Conservation (phyloP, 1,140 invertebrate genomes). For the Berghia stephanieae region DNA sequence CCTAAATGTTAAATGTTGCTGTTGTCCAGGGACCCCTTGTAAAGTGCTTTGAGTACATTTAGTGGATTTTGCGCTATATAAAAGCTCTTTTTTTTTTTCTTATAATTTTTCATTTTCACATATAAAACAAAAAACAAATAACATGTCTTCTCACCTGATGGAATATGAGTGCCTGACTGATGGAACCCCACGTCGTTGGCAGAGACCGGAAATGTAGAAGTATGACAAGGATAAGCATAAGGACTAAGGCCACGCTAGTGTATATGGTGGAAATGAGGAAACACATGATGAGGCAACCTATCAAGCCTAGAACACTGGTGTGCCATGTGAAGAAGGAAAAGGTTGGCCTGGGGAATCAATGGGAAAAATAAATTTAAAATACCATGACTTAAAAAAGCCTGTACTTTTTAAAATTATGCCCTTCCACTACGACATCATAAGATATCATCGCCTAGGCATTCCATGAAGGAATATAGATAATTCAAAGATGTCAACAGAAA, state of each 20-base stretch:
- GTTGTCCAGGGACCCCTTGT: too few species aligned
- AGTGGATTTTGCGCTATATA: too few species aligned
- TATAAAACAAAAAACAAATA: neutral
- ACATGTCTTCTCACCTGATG: constrained; percentile 80
- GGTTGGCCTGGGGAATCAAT: constrained; percentile 81
- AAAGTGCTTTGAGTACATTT: too few species aligned
- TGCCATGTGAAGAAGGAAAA: constrained; percentile 98
- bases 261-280: constrained; percentile 94
- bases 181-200: constrained; percentile 91
- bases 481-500: too few species aligned
- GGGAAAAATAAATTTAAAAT: too few species aligned
- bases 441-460: too few species aligned
- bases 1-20: too few species aligned
- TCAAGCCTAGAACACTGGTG: constrained; percentile 86
- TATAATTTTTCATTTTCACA: neutral
- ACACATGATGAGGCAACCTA: constrained; percentile 92
- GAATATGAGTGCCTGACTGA: constrained; percentile 98
- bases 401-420: too few species aligned
- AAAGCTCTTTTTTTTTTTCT: too few species aligned
- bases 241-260: constrained; percentile 85
- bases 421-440: too few species aligned
- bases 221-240: constrained; percentile 86
- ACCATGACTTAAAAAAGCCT: too few species aligned
- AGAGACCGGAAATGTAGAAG: constrained; percentile 93
- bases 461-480: too few species aligned